Percentiles rank a stretch among this genome's conserved stretches.
These are phyloP conservation scores for Oenanthe melanoleuca DNA, from an alignment of 2,113 vertebrate genomes.

Conservation along the genomic window DNA sequence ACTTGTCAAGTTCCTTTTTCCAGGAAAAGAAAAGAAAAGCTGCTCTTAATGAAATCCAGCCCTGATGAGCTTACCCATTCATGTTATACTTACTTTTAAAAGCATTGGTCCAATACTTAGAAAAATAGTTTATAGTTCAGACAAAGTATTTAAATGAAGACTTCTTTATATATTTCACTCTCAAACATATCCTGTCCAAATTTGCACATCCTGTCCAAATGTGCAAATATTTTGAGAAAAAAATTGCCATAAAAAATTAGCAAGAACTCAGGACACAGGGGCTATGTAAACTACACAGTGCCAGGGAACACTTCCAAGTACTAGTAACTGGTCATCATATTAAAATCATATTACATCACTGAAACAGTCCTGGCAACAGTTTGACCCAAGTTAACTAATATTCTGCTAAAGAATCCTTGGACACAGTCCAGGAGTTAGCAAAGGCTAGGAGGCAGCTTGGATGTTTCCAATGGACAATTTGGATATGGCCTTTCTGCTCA, in stretches of 20 bases:
- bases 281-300: not conserved
- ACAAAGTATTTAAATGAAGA: not conserved
- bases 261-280: not conserved
- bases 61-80: not conserved
- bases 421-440: not conserved
- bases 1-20: not conserved
- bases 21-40: not conserved
- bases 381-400: not conserved
- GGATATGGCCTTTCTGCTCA: not conserved
- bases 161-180: not conserved
- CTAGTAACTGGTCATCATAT: not conserved
- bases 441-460: not conserved
- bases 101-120: not conserved
- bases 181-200: not conserved
- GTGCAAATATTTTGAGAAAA: not conserved
- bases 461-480: not conserved
- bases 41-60: not conserved
- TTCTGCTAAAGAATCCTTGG: not conserved
- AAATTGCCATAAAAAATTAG: constrained; percentile 8
- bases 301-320: not conserved
- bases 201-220: not conserved
- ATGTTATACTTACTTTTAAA: not conserved
- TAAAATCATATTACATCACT: not conserved
- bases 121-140: not conserved
- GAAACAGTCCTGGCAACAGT: not conserved